A percentile compares a stretch with the other conserved stretches of the same genome.
These are phyloP conservation scores for Sialis lutaria DNA, from an alignment of 2,888 invertebrate species.

Conservation along the genomic window DNA sequence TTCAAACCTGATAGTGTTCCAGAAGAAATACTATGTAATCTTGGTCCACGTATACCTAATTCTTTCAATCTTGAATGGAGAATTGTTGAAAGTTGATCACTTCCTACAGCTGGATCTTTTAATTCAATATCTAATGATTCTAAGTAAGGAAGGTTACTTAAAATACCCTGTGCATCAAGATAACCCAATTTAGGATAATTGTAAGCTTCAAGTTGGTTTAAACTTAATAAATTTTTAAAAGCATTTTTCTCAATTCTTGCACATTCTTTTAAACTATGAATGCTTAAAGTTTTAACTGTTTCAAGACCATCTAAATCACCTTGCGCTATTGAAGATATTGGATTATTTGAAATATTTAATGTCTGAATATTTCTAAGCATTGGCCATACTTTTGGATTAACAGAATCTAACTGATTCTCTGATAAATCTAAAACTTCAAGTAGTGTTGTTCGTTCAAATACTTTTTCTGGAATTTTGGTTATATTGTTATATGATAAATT, in stretches of 20 bases:
- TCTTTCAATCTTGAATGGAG: slow-evolving; percentile 61
- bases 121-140: slow-evolving; percentile 70
- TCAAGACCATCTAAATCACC: slow-evolving; percentile 58
- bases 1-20: slow-evolving; percentile 72
- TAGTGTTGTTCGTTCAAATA: slow-evolving; percentile 63
- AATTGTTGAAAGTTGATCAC: slow-evolving; percentile 62
- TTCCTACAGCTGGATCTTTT: slow-evolving; percentile 64
- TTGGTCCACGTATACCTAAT: slow-evolving; percentile 55
- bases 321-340: slow-evolving; percentile 57
- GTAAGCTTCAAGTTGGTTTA: slow-evolving; percentile 51
- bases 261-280: slow-evolving; percentile 49
- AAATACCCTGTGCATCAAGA: slow-evolving; percentile 67
- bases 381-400: slow-evolving; percentile 48
- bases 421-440: slow-evolving; percentile 65
- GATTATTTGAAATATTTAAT: slow-evolving; percentile 70
- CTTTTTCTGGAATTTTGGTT: slow-evolving; percentile 39
- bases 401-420: slow-evolving; percentile 42
- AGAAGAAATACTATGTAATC: slow-evolving; percentile 61
- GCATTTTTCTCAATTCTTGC: slow-evolving; percentile 68
- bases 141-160: slow-evolving; percentile 55
- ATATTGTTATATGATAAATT: slow-evolving; percentile 68
- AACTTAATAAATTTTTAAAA: slow-evolving; percentile 52
- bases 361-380: slow-evolving; percentile 50
- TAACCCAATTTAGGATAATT: slow-evolving; percentile 68
- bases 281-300: slow-evolving; percentile 42